Base-by-base conservation (phyloP, 2,113 vertebrate species). In the Potamarius usumacintae region DNA sequence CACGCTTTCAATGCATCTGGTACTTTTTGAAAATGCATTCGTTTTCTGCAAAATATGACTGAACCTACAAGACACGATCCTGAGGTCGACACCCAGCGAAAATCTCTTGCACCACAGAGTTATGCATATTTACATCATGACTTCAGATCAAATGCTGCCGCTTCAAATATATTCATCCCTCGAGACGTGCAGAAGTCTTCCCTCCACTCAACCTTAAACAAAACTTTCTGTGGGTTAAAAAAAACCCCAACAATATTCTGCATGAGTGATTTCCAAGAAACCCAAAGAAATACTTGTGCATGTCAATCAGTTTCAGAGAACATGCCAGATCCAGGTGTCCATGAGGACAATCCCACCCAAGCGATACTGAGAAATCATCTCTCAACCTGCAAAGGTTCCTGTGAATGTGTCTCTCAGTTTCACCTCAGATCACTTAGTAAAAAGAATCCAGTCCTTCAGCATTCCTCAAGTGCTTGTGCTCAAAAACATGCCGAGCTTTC, bases 401-500 rank as follows among this genome's bases (percentile, higher is more conserved):
- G 79, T 42, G 55, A 60, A 18, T 58, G 72, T 20, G 7, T 25
- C 15, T 53, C 72, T 17, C 7, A 4, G 27, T 65, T 9, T 63
- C 34, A 20, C 4, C 30, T 18, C 55, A 27, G 76, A 7, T 81
- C 57, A 50, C 57, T 87, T 7, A 18, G 74, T 63, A 80, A 34
- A 83, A 53, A 77, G 76, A 89, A 93, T 93, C 91, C 84, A 42
- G 88, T 88, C 17, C 4, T 74, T 85, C 92, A 48, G 87, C 84
- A 93, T 93, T 91, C 92, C 42, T 83, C 85, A 11, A 79, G 42
- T 14, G 9, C 22, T 34, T 22, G 30, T 34, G 48, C 57, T 34
- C 10, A 30, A 34, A 79, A 57, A n/a, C 6, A 86, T 6, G 7
- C 20, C 12, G 2, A 50, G 8, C 17, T 10, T 6, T 55, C 48